Evolutionary conservation across 2,797 vertebrate species (phyloP), one percentile per base, ranked within the genome.

Genomic region (Takifugu rubripes): DNA sequence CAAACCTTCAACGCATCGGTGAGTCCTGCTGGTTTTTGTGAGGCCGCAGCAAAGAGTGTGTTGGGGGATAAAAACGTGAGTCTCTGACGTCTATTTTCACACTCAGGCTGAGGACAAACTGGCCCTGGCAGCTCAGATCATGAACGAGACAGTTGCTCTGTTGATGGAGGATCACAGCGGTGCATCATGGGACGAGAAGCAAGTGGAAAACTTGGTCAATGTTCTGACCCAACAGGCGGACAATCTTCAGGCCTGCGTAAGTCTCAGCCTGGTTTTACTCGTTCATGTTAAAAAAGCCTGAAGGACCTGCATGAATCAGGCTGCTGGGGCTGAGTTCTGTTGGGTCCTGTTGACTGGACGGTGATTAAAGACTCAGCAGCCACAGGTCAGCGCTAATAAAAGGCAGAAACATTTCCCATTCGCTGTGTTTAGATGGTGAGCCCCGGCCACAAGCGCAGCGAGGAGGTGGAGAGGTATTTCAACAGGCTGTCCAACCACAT

Each of bases 391-490:
- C 5, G 29, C 6, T 31, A 8, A 6, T 31, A 31, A 8, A 6
- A 31, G 29, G 5, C 9, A 8, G 2, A 31, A 3, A 6, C 7
- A 31, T 31, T 31, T 31, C 5, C 29, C 29, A 31, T 31, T 6
- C 1, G 29, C 9, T 6, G 29, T 31, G 29, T 12, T 25, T 31
- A 87, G 87, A 52, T 68, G 0, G 24, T 0, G 6, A 63, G 49
- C 26, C 60, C 61, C 49, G 7, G 11, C 17, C 64, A 66, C 53
- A 69, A 61, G 47, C 74, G 54, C 47, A 84, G 57, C 68, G 84
- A 73, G 51, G 85, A 68, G 64, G 66, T 91, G 66, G 61, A 74
- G 2, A 26, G 68, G 52, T 82, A 86, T 49, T 90, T 91, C 64
- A 64, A 67, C 59, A 75, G 68, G 11, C 77, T 90, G 5, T 74